Conservation (phyloP, 2,888 invertebrate genomes). For the Cheilosia scutellata region DNA sequence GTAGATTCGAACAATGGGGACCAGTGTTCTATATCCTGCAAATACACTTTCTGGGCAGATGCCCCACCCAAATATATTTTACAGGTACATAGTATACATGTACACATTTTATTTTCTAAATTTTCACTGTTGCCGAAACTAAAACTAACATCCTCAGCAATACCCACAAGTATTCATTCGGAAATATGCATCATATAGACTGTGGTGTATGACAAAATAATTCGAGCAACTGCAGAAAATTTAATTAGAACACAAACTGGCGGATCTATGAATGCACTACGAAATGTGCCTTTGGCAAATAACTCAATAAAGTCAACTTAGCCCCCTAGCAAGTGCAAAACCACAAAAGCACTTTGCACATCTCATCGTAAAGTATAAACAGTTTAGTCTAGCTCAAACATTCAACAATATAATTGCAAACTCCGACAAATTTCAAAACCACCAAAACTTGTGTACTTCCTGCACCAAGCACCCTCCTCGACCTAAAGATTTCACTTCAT, state of each 20-base stretch:
- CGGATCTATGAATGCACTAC: neutral
- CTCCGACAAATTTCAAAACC: conserved; percentile 19
- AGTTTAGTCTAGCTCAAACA: conserved; percentile 27
- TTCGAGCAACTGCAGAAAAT: no score
- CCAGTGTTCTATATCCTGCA: no score
- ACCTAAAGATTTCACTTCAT: conserved; percentile 22
- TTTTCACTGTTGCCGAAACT: no score
- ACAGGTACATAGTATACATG: no score
- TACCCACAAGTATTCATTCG: neutral
- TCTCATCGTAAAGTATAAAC: conserved; percentile 26
- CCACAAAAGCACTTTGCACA: conserved; percentile 11
- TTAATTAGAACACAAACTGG: no score
- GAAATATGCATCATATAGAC: no score
- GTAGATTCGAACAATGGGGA: no score
- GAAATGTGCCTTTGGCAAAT: neutral
- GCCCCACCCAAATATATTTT: no score
- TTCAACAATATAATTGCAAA: conserved; percentile 26
- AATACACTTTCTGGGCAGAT: no score
- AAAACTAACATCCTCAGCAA: no score
- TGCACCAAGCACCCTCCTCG: neutral
- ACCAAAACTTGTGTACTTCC: conserved; percentile 4
- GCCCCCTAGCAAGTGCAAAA: neutral
- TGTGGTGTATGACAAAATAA: no score
- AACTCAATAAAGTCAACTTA: neutral
- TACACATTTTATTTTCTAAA: no score